These are phyloP conservation scores for Galerucella calmariensis DNA, from an alignment of 2,888 invertebrate species.

Conservation along the genomic window DNA sequence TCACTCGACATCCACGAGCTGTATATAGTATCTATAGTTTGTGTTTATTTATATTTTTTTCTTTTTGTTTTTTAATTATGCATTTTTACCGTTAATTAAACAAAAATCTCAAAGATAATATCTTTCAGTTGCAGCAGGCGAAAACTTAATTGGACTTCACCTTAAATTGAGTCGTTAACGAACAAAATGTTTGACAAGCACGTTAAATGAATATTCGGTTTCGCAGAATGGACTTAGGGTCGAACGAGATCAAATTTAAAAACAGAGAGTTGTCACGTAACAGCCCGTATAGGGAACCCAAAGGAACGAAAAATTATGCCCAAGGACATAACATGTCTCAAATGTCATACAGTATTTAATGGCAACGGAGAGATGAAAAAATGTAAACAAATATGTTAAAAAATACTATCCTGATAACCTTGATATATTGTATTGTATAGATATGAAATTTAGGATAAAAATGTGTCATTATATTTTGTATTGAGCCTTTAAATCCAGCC, in stretches of 20 bases:
- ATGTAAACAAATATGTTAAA: background rate
- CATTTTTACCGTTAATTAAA: too few species aligned
- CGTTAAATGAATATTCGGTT: slow-evolving; percentile 29
- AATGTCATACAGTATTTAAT: background rate
- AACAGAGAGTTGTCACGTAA: slow-evolving; percentile 27
- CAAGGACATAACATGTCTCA: background rate
- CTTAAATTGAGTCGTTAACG: slow-evolving; percentile 27
- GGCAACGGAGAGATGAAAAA: background rate
- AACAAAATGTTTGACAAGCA: slow-evolving; percentile 24
- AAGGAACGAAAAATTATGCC: background rate
- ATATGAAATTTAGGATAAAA: too few species aligned
- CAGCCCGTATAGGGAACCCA: background rate
- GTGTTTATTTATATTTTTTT: too few species aligned
- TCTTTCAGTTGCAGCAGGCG: background rate
- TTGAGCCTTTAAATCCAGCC: too few species aligned
- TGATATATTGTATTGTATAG: background rate
- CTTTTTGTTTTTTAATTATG: too few species aligned
- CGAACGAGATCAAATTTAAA: slow-evolving; percentile 23
- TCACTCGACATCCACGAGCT: too few species aligned
- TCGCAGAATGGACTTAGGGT: slow-evolving; percentile 24
- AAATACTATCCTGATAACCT: background rate
- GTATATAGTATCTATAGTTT: too few species aligned
- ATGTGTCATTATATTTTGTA: too few species aligned
- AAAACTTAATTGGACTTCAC: slow-evolving; percentile 22
- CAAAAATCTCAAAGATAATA: background rate